phyloP scores from a whole-genome alignment of 2,113 vertebrate species.

The Toxotes jaculatrix region DNA sequence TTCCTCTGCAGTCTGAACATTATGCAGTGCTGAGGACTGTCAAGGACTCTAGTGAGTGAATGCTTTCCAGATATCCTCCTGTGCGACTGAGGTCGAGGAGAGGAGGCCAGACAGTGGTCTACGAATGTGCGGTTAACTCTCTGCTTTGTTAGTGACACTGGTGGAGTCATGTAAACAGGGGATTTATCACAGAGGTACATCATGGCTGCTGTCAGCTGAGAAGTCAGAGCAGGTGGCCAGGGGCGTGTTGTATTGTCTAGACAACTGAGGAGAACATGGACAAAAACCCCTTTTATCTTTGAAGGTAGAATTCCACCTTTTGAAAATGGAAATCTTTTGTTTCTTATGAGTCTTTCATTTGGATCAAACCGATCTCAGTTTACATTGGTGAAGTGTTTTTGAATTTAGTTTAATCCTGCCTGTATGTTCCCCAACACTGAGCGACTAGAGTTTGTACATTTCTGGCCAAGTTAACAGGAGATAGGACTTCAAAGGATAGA shows the following conservation, averaged over 20 bases:
- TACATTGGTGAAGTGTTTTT: constrained; percentile 22
- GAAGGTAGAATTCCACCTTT: constrained; percentile 65
- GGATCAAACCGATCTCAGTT: constrained; percentile 46
- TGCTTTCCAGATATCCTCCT: constrained; percentile 75
- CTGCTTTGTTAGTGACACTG: constrained; percentile 52
- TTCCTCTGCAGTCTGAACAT: constrained; percentile 78
- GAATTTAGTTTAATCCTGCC: constrained; percentile 4
- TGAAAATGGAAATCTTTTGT: constrained; percentile 61
- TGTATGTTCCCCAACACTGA: not conserved
- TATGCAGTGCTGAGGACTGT: constrained; percentile 73
- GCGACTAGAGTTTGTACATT: constrained; percentile 24
- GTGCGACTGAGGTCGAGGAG: constrained; percentile 52
- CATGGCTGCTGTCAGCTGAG: constrained; percentile 69
- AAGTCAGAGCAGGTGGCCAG: constrained; percentile 77
- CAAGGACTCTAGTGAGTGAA: constrained; percentile 74
- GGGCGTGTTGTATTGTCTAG: constrained; percentile 73
- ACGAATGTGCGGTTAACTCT: constrained; percentile 18
- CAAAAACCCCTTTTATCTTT: constrained; percentile 68
- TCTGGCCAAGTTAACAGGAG: constrained; percentile 47
- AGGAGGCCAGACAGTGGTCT: constrained; percentile 43
- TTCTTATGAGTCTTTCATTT: constrained; percentile 42
- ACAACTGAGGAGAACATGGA: constrained; percentile 58
- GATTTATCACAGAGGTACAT: constrained; percentile 69
- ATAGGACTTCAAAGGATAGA: constrained; percentile 70
- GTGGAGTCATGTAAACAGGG: constrained; percentile 72